A percentile compares a stretch with the other conserved stretches of the same genome.
Conservation (phyloP, 2,113 vertebrate genomes). For the Oplegnathus fasciatus region DNA sequence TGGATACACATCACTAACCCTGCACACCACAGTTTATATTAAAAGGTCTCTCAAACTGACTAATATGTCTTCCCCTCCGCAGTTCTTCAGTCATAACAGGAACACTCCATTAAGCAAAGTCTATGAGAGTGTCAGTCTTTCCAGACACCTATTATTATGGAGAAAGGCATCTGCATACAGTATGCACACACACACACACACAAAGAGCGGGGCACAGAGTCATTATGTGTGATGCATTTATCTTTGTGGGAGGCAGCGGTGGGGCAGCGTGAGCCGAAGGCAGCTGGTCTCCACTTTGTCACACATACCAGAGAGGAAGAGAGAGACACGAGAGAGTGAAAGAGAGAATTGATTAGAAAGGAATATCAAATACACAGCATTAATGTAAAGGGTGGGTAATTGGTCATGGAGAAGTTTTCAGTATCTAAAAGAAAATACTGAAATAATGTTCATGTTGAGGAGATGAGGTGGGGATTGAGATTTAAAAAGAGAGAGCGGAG, state of each 20-base stretch:
- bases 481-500: not conserved
- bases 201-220: slow-evolving; percentile 1
- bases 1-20: not conserved
- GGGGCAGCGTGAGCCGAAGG: slow-evolving; percentile 8
- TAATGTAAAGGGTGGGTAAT: slow-evolving; percentile 2
- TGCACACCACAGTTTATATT: not conserved
- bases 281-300: slow-evolving; percentile 20
- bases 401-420: slow-evolving; percentile 6
- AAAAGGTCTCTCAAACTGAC: slow-evolving; percentile 17
- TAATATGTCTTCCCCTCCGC: slow-evolving; percentile 9
- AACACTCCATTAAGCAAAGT: slow-evolving; percentile 26
- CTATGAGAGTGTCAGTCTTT: not conserved
- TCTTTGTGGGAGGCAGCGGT: slow-evolving; percentile 45
- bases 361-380: slow-evolving; percentile 1
- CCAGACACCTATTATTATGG: slow-evolving; percentile 44
- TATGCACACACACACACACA: not conserved
- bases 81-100: slow-evolving; percentile 19
- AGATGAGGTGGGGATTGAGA: not conserved
- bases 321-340: not conserved
- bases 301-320: not conserved
- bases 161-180: slow-evolving; percentile 20
- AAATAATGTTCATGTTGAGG: not conserved
- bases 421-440: not conserved
- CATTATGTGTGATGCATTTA: slow-evolving; percentile 56
- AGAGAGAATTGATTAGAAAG: not conserved